Evolutionary conservation across 2,113 vertebrate genomes (phyloP), one percentile per base, ranked within the genome.

Genomic region (Gavia stellata): DNA sequence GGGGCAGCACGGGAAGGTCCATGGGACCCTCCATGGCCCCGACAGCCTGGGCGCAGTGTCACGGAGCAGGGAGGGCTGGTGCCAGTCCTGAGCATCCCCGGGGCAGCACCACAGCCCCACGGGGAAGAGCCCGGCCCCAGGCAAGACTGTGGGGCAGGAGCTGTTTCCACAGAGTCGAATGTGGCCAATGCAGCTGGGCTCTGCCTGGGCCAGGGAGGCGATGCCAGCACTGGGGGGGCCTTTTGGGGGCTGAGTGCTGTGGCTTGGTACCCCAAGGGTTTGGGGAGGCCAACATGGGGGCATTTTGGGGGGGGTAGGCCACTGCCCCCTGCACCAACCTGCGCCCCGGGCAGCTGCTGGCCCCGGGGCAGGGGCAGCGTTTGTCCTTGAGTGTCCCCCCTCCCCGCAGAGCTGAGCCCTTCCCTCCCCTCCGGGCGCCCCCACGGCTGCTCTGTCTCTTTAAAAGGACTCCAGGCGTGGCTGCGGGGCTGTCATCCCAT

Each of bases 401-500:
- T 49, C 42, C 36, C 4, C 1, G n/a, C 58, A 66, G 13, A 11
- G 40, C 82, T 0, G 16, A 92, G 80, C 86, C 75, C 44, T 73
- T 47, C 93, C 93, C 82, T 44, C 81, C 85, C 88, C 75, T 59
- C 75, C 23, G 9, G 86, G 75, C 7, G 10, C 67, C 93, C 93
- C 93, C 4, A 62, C 3, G 34, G 42, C 70, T 66, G 86, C 49
- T 82, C 97, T 96, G 96, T 93, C 96, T 26, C 97, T 97, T 97
- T 98, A 96, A 98, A 96, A 98, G 94, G 81, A 17, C 91, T 92
- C 94, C 96, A 95, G 94, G 94, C 95, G 92, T 94, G 92, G 94
- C 92, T 80, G 95, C 21, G 70, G 90, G 83, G 83, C 88, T 10
- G 53, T 85, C 70, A 75, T 84, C 74, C 79, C 82, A 79, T 53